Base-by-base conservation (phyloP, 2,113 vertebrate species). In the Syngnathus typhle region DNA sequence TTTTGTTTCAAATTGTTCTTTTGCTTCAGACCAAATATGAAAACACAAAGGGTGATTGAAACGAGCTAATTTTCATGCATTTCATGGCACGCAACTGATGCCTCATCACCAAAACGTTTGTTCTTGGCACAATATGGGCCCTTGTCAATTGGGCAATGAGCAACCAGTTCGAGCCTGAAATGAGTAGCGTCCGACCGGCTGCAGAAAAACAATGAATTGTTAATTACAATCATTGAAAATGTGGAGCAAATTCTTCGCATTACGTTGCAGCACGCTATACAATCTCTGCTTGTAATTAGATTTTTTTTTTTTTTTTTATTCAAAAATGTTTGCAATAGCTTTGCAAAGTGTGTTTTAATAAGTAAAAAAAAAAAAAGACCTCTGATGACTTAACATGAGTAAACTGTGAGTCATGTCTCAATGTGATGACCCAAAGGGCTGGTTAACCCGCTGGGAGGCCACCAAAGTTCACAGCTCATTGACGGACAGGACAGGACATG, bases 401-500 rank as follows among this genome's bases (percentile, higher is more conserved):
- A 70, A 76, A 60, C 68, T 72, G 68, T 66, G 56, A n/a, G 64
- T 80, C 60, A 70, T 15, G 32, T 70, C 23, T 2, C 47, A 13
- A 7, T 62, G 55, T 72, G 79, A 69, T 74, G 77, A 69, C 73
- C 75, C 46, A 2, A 16, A n/a, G 60, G 36, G 23, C 59, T 2
- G 5, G 59, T 18, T 38, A 46, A 75, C 66, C 75, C 66, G 69
- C 69, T 55, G 75, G 19, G 69, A 73, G 54, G 7, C 49, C 54
- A 15, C 18, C 54, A 71, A 77, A 78, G 76, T 69, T 78, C 80
- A 75, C 43, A 38, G 56, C 6, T 59, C 39, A 41, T 64, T 65
- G 58, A 49, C 67, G 32, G 62, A 54, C 39, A 5, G 15, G 49
- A 54, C 37, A n/a, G 44, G 52, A 59, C 73, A 65, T 32, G 18